Conservation (phyloP, 2,797 vertebrate genomes). For the Eulemur coronatus region DNA sequence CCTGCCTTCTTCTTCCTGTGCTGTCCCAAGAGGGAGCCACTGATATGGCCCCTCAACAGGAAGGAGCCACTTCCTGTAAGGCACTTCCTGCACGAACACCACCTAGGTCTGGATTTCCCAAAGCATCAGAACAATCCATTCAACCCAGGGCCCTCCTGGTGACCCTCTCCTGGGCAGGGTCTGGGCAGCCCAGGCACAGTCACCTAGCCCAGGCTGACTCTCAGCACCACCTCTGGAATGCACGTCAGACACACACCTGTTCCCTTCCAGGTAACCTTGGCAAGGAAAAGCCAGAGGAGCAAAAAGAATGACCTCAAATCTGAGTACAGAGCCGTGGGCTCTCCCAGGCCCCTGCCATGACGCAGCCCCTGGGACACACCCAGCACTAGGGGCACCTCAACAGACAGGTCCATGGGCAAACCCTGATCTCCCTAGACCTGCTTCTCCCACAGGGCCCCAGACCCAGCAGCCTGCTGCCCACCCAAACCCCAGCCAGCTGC, state of each 20-base stretch:
- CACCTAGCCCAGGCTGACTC: background rate
- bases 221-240: background rate
- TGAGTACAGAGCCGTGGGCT: background rate
- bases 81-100: background rate
- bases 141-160: background rate
- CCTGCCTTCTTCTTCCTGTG: background rate
- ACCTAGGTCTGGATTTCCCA: background rate
- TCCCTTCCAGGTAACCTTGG: background rate
- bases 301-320: background rate
- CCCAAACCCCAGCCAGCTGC: background rate
- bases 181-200: background rate
- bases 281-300: background rate
- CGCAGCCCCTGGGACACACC: background rate
- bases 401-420: background rate
- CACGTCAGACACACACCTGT: background rate
- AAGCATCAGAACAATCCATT: background rate
- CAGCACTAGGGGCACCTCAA: background rate
- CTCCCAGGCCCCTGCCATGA: background rate
- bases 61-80: background rate
- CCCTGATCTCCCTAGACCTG: background rate
- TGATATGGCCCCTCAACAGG: background rate
- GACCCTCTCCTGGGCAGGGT: background rate
- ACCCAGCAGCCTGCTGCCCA: background rate
- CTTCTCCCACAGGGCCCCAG: background rate
- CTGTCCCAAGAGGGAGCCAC: background rate